Percentiles rank a stretch among this genome's conserved stretches.
Evolutionary conservation across 2,113 vertebrate species (phyloP).

Genomic region (Typhlomys cinereus): DNA sequence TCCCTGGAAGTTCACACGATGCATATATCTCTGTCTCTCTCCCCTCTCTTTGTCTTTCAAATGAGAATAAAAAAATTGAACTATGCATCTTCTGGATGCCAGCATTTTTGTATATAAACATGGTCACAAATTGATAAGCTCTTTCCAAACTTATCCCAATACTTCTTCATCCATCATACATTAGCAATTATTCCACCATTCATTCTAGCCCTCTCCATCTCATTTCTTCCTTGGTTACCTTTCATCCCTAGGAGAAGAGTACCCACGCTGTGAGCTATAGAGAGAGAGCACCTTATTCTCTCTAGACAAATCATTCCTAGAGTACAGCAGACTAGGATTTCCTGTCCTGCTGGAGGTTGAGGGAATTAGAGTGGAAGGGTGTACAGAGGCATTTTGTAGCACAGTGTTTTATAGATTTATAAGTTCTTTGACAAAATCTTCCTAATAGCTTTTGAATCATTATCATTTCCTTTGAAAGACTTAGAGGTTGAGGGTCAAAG

Average conservation of each 20-base stretch:
- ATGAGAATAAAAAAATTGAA: too few relatives aligned
- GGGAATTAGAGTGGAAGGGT: background rate
- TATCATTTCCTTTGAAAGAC: background rate
- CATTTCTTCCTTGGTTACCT: background rate
- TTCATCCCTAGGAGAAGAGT: background rate
- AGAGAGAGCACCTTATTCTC: background rate
- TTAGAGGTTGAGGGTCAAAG: constrained; percentile 13
- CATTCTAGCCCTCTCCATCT: background rate
- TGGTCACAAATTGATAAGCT: background rate
- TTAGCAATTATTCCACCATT: background rate
- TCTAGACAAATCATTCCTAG: background rate
- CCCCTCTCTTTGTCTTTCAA: too few relatives aligned
- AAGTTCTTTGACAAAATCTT: background rate
- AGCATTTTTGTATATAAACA: too few relatives aligned
- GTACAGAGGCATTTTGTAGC: background rate
- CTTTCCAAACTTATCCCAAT: constrained; percentile 21
- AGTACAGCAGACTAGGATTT: background rate
- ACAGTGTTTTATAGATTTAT: background rate
- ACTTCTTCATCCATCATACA: background rate
- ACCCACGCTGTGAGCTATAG: background rate
- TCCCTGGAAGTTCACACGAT: too few relatives aligned
- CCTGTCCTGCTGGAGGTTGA: background rate
- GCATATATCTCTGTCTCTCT: too few relatives aligned
- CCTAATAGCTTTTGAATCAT: background rate
- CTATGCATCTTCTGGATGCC: too few relatives aligned